Evolutionary conservation across 1,140 invertebrate species (phyloP).

Genomic region (Parasteatoda tepidariorum): DNA sequence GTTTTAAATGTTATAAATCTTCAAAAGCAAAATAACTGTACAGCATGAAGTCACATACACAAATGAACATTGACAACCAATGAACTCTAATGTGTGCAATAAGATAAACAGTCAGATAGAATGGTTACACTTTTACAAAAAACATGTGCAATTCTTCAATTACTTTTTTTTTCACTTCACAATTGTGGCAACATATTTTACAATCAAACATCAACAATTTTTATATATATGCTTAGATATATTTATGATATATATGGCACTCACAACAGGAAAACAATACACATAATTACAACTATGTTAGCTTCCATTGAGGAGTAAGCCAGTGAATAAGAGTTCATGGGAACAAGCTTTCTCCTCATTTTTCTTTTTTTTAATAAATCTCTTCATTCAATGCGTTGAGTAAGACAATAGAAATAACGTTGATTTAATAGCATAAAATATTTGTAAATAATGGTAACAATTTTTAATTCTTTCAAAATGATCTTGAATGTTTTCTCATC

Average conservation of each 20-base stretch:
- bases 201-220: conserved; percentile 56
- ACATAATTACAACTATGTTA: conserved; percentile 32
- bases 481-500: too few species aligned
- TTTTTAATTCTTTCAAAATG: too few species aligned
- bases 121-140: conserved; percentile 47
- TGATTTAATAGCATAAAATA: background rate
- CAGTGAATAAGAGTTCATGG: background rate
- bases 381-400: background rate
- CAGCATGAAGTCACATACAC: conserved; percentile 28
- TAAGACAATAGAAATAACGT: background rate
- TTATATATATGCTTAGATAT: conserved; percentile 37
- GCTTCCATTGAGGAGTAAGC: conserved; percentile 10
- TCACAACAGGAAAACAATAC: conserved; percentile 46
- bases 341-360: background rate
- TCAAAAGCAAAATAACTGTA: conserved; percentile 30
- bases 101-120: conserved; percentile 20
- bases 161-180: conserved; percentile 5
- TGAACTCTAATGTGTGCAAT: conserved; percentile 45
- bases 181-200: conserved; percentile 47
- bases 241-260: conserved; percentile 57
- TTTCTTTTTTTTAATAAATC: background rate
- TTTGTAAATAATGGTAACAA: too few species aligned
- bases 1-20: background rate
- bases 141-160: conserved; percentile 36
- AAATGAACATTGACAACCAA: conserved; percentile 35